These are phyloP conservation scores for Rhodeus uyekii DNA, from an alignment of 2,797 vertebrate species.

Conservation along the genomic window DNA sequence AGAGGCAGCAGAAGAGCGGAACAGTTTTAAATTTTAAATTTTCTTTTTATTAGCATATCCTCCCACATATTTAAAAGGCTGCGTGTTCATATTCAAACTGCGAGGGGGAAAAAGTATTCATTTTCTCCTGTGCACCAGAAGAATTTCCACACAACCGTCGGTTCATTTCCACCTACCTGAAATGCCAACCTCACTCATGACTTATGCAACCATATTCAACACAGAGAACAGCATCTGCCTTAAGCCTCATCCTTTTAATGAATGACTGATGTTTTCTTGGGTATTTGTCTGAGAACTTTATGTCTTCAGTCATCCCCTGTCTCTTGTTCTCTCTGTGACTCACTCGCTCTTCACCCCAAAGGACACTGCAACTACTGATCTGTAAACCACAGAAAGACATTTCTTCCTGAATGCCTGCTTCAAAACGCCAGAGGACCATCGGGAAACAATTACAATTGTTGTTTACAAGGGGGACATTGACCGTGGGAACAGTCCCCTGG, in stretches of 20 bases:
- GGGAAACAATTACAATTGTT: conserved; percentile 60
- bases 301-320: conserved; percentile 28
- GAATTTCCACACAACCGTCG: background rate
- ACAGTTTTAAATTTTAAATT: background rate
- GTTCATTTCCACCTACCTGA: conserved; percentile 14
- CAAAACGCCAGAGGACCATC: conserved; percentile 56
- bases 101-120: background rate
- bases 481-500: conserved; percentile 39
- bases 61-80: background rate
- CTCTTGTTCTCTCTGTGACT: conserved; percentile 33
- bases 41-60: background rate
- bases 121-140: background rate
- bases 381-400: conserved; percentile 53
- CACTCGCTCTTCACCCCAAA: conserved; percentile 43
- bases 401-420: conserved; percentile 51
- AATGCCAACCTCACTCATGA: background rate
- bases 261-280: conserved; percentile 56
- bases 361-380: conserved; percentile 37
- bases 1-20: background rate
- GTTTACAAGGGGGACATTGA: conserved; percentile 50
- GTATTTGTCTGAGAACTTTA: conserved; percentile 39
- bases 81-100: background rate
- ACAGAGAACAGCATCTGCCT: conserved; percentile 22
- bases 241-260: conserved; percentile 40
- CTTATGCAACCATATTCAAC: conserved; percentile 9